Conservation (phyloP, 2,888 invertebrate species). For the Proisotoma minuta region DNA sequence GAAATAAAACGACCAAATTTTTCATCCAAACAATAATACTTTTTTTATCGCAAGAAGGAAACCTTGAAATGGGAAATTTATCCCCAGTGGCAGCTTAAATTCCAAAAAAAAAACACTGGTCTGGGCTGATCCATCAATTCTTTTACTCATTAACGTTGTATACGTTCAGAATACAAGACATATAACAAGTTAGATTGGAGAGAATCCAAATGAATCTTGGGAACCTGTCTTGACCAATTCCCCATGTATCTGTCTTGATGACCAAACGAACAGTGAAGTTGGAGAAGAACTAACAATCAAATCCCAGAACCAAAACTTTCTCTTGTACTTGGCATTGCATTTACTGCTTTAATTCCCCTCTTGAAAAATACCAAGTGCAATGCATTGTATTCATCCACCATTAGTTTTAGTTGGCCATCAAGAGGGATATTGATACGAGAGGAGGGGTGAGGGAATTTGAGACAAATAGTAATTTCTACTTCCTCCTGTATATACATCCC, state of each 20-base stretch:
- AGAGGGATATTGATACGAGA: background rate
- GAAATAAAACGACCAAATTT: too few relatives aligned
- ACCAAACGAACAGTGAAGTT: constrained; percentile 9
- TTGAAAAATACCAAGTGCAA: background rate
- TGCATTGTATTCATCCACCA: background rate
- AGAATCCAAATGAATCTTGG: constrained; percentile 3
- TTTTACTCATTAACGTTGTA: constrained; percentile 12
- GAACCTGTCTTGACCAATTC: constrained; percentile 13
- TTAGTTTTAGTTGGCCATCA: background rate
- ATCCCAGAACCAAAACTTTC: background rate
- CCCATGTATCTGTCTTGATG: constrained; percentile 14
- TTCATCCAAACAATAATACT: too few relatives aligned
- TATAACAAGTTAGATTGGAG: too few relatives aligned
- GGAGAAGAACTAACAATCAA: constrained; percentile 3
- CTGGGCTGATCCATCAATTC: too few relatives aligned
- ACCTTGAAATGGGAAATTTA: too few relatives aligned
- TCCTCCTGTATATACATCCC: too few relatives aligned
- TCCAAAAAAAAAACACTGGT: too few relatives aligned
- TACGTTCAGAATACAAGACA: background rate
- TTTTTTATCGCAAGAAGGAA: too few relatives aligned
- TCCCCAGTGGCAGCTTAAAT: too few relatives aligned
- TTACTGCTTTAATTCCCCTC: background rate
- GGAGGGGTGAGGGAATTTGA: background rate
- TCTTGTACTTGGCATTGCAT: background rate
- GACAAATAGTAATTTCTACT: background rate